phyloP scores from a whole-genome alignment of 1,140 invertebrate species.

The Eriosoma lanigerum region DNA sequence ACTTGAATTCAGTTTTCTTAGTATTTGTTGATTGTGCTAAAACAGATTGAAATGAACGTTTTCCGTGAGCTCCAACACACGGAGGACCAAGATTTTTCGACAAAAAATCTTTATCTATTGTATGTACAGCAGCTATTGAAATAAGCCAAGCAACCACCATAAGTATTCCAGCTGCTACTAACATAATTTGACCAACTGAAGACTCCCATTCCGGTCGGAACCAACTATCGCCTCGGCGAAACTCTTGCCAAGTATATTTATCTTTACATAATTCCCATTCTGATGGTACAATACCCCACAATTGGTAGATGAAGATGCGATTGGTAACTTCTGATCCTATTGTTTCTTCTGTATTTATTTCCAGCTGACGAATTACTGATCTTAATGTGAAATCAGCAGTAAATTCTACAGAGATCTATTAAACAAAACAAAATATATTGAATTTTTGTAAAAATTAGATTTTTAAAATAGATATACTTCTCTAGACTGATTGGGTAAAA shows the following conservation, averaged over 20 bases:
- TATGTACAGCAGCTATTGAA: slow-evolving; percentile 36
- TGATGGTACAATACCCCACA: slow-evolving; percentile 47
- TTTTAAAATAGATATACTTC: background rate
- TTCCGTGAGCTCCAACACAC: slow-evolving; percentile 32
- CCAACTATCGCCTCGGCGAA: slow-evolving; percentile 29
- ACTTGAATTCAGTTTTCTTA: slow-evolving; percentile 45
- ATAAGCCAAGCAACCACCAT: slow-evolving; percentile 32
- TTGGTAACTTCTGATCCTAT: slow-evolving; percentile 21
- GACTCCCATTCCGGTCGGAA: slow-evolving; percentile 37
- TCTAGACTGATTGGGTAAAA: slow-evolving; percentile 45
- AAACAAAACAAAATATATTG: background rate
- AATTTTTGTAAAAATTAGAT: background rate
- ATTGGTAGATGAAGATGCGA: slow-evolving; percentile 36
- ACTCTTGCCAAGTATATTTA: slow-evolving; percentile 43
- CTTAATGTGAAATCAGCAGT: slow-evolving; percentile 37
- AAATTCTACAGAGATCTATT: slow-evolving; percentile 39
- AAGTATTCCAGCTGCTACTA: background rate
- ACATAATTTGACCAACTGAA: slow-evolving; percentile 24
- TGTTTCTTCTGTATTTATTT: slow-evolving; percentile 45
- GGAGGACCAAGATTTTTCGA: slow-evolving; percentile 31
- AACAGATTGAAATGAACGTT: slow-evolving; percentile 36
- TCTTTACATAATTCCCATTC: slow-evolving; percentile 46
- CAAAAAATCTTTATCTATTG: slow-evolving; percentile 37
- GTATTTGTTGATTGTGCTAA: slow-evolving; percentile 3
- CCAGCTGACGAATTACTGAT: slow-evolving; percentile 25